Percentiles rank a stretch among this genome's conserved stretches.
phyloP scores from a whole-genome alignment of 2,113 vertebrate species.

The Leucopsar rothschildi region DNA sequence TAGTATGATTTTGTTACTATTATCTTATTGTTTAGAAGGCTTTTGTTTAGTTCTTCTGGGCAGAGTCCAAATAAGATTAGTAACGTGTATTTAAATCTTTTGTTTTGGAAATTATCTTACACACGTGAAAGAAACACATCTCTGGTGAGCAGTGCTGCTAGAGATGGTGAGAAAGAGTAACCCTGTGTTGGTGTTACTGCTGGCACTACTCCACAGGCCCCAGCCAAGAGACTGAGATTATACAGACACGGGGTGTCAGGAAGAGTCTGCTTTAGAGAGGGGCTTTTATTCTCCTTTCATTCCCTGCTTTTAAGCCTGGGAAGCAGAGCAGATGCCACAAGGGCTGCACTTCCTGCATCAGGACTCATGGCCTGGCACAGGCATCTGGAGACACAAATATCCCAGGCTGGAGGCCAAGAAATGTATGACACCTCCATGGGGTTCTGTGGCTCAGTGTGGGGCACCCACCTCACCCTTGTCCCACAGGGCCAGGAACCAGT shows the following conservation, averaged over 20 bases:
- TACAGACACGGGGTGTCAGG: neutral
- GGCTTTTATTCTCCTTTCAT: neutral
- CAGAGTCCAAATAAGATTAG: neutral
- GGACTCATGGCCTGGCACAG: neutral
- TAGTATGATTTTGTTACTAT: neutral
- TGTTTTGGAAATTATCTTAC: neutral
- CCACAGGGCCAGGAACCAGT: neutral
- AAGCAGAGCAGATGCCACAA: neutral
- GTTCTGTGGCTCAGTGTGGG: neutral
- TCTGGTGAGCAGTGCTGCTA: neutral
- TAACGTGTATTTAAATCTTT: neutral
- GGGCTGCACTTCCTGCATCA: neutral
- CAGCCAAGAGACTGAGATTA: neutral
- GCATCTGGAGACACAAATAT: neutral
- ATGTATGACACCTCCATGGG: rapidly evolving
- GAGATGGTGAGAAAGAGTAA: neutral
- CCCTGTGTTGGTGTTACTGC: neutral
- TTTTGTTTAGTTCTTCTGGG: neutral
- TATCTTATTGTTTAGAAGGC: neutral
- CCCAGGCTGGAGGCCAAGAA: neutral
- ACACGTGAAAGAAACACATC: neutral
- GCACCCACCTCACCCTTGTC: neutral
- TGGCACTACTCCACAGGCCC: neutral
- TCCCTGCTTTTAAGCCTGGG: neutral
- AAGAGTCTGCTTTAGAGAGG: neutral